Conservation (phyloP, 2,888 invertebrate species). For the Nomada fucata region DNA sequence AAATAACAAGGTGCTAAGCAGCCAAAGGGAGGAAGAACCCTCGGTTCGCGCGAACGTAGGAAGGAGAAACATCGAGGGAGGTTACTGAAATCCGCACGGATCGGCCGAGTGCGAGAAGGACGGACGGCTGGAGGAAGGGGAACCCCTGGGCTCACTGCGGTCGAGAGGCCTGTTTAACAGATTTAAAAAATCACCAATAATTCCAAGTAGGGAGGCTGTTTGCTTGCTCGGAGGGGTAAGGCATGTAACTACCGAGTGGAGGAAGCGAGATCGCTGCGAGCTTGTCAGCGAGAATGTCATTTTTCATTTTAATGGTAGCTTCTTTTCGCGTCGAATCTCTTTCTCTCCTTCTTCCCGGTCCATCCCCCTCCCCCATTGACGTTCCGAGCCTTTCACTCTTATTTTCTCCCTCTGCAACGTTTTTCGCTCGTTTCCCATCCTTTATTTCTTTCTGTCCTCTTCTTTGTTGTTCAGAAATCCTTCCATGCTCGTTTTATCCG, state of each 20-base stretch:
- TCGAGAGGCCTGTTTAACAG: conserved; percentile 80
- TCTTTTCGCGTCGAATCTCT: conserved; percentile 67
- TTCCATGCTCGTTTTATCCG: conserved; percentile 58
- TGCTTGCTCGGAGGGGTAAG: conserved; percentile 73
- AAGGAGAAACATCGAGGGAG: conserved; percentile 32
- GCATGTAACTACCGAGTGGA: conserved; percentile 75
- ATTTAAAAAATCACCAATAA: conserved; percentile 83
- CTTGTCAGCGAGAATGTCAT: conserved; percentile 82
- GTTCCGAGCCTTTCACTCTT: conserved; percentile 45
- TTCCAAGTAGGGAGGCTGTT: conserved; percentile 73
- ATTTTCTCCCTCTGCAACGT: conserved; percentile 1
- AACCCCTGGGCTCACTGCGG: conserved; percentile 71
- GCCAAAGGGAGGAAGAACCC: conserved; percentile 40
- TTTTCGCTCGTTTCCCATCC: neutral
- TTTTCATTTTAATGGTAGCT: conserved; percentile 84
- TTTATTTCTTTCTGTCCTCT: conserved; percentile 55
- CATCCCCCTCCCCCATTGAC: conserved; percentile 61
- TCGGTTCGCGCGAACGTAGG: conserved; percentile 32
- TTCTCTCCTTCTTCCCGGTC: conserved; percentile 27
- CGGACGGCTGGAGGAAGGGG: conserved; percentile 37
- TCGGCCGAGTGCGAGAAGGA: conserved; percentile 52
- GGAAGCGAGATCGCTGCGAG: conserved; percentile 70
- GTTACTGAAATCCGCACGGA: conserved; percentile 45
- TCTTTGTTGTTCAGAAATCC: conserved; percentile 23
- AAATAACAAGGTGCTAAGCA: conserved; percentile 82